Conservation (phyloP, 2,888 invertebrate genomes). For the Yponomeuta malinellus region DNA sequence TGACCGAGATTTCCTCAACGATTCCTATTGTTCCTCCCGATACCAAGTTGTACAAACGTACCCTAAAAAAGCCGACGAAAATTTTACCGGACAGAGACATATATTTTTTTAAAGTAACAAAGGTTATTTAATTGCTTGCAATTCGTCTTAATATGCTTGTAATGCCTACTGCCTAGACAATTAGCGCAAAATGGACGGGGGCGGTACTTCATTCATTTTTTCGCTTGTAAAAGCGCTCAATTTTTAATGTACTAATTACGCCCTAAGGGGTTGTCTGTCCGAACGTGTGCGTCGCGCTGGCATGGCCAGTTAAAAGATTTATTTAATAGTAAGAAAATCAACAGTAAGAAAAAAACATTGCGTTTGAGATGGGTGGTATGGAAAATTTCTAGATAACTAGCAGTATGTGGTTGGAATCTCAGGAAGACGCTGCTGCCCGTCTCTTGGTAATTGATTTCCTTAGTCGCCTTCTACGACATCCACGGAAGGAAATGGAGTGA, state of each 20-base stretch:
- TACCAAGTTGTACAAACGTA: too few relatives aligned
- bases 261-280: slow-evolving; percentile 39
- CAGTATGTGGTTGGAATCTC: too few relatives aligned
- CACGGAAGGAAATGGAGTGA: too few relatives aligned
- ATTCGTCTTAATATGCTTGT: slow-evolving; percentile 57
- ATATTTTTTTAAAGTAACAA: slow-evolving; percentile 17
- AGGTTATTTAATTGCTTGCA: slow-evolving; percentile 11
- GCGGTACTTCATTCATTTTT: slow-evolving; percentile 49
- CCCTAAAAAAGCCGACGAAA: too few relatives aligned
- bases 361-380: not conserved
- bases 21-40: too few relatives aligned
- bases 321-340: too few relatives aligned
- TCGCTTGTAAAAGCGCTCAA: slow-evolving; percentile 41
- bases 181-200: slow-evolving; percentile 49
- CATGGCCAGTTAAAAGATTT: not conserved
- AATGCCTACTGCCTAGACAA: slow-evolving; percentile 41
- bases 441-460: too few relatives aligned
- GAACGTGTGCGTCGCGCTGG: slow-evolving; percentile 22
- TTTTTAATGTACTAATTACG: slow-evolving; percentile 61
- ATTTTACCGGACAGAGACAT: not conserved
- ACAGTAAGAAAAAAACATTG: too few relatives aligned
- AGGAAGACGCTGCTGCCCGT: too few relatives aligned
- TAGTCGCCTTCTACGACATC: too few relatives aligned
- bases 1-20: too few relatives aligned
- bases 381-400: too few relatives aligned